These are phyloP conservation scores for Ceryle rudis DNA, from an alignment of 2,797 vertebrate species.

Conservation along the genomic window DNA sequence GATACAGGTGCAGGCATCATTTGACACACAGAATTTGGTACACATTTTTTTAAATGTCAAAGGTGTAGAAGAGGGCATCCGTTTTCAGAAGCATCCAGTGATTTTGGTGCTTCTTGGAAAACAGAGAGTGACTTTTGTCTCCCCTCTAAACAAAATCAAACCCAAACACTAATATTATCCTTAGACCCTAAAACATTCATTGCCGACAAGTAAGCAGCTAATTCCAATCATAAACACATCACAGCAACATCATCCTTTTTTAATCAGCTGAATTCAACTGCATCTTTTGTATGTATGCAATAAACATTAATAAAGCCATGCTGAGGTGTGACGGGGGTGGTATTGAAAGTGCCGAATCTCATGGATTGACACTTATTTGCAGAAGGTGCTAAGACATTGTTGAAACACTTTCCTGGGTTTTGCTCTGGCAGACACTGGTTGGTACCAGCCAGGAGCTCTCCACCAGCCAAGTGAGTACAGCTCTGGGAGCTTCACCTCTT, in stretches of 20 bases:
- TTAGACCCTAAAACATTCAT: not conserved
- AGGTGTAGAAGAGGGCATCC: not conserved
- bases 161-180: not conserved
- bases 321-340: too few relatives aligned
- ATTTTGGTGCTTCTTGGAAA: not conserved
- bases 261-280: not conserved
- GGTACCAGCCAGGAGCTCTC: not conserved
- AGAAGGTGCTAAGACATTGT: not conserved
- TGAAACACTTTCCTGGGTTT: not conserved
- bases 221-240: not conserved
- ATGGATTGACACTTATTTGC: not conserved
- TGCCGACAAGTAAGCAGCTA: not conserved
- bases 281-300: not conserved
- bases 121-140: not conserved
- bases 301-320: not conserved
- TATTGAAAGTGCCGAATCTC: not conserved
- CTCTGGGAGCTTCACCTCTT: not conserved
- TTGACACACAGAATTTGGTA: not conserved
- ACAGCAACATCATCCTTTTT: not conserved
- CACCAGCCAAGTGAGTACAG: fast-evolving
- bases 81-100: not conserved
- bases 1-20: fast-evolving
- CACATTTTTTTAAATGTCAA: not conserved
- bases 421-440: not conserved
- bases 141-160: not conserved